phyloP scores from a whole-genome alignment of 2,113 vertebrate genomes.

The Grallaria varia region DNA sequence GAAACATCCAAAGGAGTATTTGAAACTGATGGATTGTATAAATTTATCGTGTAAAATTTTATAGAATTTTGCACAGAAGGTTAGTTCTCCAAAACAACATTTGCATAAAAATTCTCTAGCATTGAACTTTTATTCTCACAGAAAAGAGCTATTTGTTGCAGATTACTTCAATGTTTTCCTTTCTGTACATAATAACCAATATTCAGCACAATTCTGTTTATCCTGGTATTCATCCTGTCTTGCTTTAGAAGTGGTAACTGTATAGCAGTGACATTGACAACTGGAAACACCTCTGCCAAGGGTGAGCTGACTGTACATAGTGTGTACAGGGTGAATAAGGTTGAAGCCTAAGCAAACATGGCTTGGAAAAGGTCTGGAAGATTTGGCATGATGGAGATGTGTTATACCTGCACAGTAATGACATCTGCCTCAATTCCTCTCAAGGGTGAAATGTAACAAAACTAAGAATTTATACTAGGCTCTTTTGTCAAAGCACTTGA shows the following conservation, averaged over 20 bases:
- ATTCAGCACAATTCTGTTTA: background rate
- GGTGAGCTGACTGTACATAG: background rate
- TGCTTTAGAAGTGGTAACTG: background rate
- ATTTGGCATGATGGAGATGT: background rate
- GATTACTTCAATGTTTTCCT: background rate
- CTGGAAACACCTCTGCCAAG: background rate
- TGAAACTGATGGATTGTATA: background rate
- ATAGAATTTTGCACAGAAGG: background rate
- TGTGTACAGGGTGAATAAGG: background rate
- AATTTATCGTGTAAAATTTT: background rate
- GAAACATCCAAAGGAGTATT: background rate
- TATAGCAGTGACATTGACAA: no score
- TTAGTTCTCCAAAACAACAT: background rate
- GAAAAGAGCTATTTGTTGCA: background rate
- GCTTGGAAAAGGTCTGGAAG: background rate
- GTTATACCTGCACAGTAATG: rapidly evolving
- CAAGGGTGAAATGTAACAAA: background rate
- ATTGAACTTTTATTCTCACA: background rate
- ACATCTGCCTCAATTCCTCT: background rate
- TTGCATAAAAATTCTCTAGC: background rate
- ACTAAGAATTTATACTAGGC: background rate
- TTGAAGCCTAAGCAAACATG: background rate
- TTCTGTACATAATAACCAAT: background rate
- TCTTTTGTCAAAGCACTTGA: background rate
- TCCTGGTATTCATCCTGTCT: background rate